Evolutionary conservation across 37 sponge, comb jelly and placozoan species (phyloP).

Genomic region (Lycopodina hypogea): DNA sequence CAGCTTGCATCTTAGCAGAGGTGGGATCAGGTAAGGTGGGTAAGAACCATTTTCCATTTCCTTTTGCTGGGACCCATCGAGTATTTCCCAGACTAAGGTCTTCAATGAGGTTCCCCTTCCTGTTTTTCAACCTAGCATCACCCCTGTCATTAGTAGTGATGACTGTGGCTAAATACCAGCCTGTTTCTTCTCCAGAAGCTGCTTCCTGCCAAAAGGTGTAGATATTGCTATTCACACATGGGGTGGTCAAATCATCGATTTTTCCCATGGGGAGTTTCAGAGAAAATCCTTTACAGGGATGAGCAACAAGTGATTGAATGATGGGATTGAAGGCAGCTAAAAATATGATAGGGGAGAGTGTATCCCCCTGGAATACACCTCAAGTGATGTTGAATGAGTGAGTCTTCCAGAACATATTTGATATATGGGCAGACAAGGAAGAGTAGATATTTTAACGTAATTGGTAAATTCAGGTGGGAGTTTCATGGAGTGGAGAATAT

Average conservation of each 20-base stretch:
- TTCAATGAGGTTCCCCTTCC: neutral
- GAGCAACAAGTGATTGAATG: neutral
- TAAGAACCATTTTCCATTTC: neutral
- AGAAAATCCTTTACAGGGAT: no score
- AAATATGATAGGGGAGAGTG: constrained; percentile 13
- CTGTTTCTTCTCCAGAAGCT: constrained; percentile 11
- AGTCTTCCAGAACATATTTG: constrained; percentile 11
- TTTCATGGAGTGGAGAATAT: no score
- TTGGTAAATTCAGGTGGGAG: no score
- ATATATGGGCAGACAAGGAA: no score
- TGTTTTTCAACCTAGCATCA: neutral
- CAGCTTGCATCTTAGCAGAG: neutral
- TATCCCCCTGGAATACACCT: constrained; percentile 23
- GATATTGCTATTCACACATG: neutral
- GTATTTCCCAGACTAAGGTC: neutral
- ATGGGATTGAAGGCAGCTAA: constrained; percentile 12
- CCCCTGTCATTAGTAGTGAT: neutral
- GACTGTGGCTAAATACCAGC: constrained; percentile 27
- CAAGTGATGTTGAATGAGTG: neutral
- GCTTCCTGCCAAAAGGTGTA: constrained; percentile 17
- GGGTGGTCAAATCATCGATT: neutral
- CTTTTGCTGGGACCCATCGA: neutral
- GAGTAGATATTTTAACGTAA: no score
- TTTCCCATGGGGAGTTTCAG: neutral
- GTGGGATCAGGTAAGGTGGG: neutral